phyloP scores from a whole-genome alignment of 53 echinoderm and acorn worm genomes.

The Crossaster papposus region DNA sequence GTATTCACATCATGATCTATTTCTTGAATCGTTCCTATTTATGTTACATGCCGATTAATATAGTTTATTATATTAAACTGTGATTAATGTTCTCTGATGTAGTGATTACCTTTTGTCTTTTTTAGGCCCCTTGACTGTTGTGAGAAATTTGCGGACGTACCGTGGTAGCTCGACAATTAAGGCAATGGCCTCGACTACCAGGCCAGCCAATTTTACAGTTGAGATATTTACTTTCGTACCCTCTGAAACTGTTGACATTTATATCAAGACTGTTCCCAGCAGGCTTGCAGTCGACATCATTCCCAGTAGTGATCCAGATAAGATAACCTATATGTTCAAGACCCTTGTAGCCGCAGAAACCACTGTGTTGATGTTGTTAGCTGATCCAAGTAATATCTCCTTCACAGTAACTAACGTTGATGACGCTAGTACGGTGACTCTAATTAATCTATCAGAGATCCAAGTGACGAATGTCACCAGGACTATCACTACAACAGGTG shows the following conservation, averaged over 20 bases:
- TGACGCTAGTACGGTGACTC: neutral
- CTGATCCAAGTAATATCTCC: conserved; percentile 23
- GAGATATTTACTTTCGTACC: conserved; percentile 12
- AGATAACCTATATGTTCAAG: neutral
- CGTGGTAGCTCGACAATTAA: neutral
- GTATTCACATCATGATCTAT: no score
- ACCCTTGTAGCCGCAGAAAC: neutral
- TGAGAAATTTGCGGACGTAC: conserved; percentile 19
- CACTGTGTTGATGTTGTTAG: neutral
- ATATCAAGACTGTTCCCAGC: conserved; percentile 29
- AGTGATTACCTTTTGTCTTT: conserved; percentile 10
- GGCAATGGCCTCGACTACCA: neutral
- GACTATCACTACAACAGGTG: conserved; percentile 10
- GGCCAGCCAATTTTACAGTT: conserved; percentile 14
- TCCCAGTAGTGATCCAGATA: neutral
- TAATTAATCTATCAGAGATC: conserved; percentile 8
- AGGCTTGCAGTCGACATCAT: neutral
- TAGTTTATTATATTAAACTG: no score
- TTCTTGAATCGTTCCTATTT: no score
- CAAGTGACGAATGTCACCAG: neutral
- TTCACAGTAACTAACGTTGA: conserved; percentile 22
- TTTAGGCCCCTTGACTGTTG: neutral
- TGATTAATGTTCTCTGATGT: neutral
- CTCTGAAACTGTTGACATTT: neutral
- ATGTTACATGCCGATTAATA: no score